Evolutionary conservation across 2,888 invertebrate species (phyloP).

Genomic region (Hirtodrosophila trivittata): DNA sequence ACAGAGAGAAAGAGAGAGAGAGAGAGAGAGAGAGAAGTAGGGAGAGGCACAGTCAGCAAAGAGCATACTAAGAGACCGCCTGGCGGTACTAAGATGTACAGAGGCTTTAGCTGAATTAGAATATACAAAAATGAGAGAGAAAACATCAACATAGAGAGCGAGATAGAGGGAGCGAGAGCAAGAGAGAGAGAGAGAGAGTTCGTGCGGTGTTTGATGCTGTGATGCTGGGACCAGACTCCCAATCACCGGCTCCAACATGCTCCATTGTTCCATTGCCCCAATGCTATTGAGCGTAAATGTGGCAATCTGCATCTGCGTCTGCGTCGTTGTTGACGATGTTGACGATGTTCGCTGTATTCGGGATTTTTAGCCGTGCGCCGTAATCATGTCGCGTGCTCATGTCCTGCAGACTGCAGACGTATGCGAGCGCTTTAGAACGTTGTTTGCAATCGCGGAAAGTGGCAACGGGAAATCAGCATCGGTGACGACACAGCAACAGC

Average conservation of each 20-base stretch:
- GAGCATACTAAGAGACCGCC: constrained; percentile 41
- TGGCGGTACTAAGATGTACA: constrained; percentile 5
- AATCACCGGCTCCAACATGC: constrained; percentile 33
- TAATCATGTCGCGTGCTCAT: constrained; percentile 47
- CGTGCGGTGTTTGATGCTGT: no score
- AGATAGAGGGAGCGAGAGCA: constrained; percentile 1
- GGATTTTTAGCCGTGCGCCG: constrained; percentile 36
- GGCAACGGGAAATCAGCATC: constrained; percentile 56
- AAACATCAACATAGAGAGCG: constrained; percentile 6
- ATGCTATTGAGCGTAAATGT: constrained; percentile 35
- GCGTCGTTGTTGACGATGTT: background rate
- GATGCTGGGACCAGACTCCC: constrained; percentile 25
- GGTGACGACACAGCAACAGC: constrained; percentile 44
- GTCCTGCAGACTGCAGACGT: constrained; percentile 72
- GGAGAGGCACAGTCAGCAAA: constrained; percentile 31
- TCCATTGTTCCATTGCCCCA: constrained; percentile 45
- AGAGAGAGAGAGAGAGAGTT: constrained; percentile 4
- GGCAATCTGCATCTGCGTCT: constrained; percentile 1
- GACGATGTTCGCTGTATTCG: constrained; percentile 27
- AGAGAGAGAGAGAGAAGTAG: background rate
- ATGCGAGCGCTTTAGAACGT: constrained; percentile 75
- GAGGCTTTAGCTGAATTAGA: constrained; percentile 36
- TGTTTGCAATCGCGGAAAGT: constrained; percentile 76
- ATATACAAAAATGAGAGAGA: constrained; percentile 1
- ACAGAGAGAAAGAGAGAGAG: constrained; percentile 1